Evolutionary conservation across 1,140 invertebrate genomes (phyloP).

Genomic region (Drosophila azteca): DNA sequence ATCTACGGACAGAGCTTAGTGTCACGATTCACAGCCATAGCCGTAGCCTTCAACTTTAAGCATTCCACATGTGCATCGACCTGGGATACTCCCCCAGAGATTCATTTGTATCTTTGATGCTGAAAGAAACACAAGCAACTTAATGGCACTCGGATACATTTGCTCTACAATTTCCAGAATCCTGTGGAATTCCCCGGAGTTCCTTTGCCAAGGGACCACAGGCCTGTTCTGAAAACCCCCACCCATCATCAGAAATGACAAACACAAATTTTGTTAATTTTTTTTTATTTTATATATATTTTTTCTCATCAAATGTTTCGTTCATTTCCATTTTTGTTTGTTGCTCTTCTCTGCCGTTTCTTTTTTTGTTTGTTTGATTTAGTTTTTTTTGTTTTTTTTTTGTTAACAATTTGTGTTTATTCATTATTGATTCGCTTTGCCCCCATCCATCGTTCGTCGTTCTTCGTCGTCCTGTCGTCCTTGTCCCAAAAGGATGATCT

Average conservation of each 20-base stretch:
- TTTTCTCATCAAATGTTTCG: constrained; percentile 67
- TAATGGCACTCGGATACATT: too few species aligned
- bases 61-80: too few species aligned
- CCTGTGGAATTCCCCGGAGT: too few species aligned
- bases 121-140: too few species aligned
- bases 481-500: too few species aligned
- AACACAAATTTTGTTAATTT: constrained; percentile 42
- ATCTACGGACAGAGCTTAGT: neutral
- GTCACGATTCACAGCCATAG: too few species aligned
- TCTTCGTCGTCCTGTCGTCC: constrained; percentile 4
- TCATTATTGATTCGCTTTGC: constrained; percentile 62
- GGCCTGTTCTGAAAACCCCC: neutral
- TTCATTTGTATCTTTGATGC: too few species aligned
- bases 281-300: constrained; percentile 65
- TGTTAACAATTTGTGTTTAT: constrained; percentile 75
- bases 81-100: too few species aligned
- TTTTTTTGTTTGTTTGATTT: constrained; percentile 10
- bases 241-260: constrained; percentile 4
- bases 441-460: neutral
- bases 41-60: too few species aligned
- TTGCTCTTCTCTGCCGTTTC: constrained; percentile 54
- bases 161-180: too few species aligned
- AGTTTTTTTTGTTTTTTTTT: constrained; percentile 36
- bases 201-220: too few species aligned
- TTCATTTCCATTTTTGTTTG: constrained; percentile 58